Percentiles rank a stretch among this genome's conserved stretches.
Conservation (phyloP, 23 tunicate species). For the Diplosoma virens region DNA sequence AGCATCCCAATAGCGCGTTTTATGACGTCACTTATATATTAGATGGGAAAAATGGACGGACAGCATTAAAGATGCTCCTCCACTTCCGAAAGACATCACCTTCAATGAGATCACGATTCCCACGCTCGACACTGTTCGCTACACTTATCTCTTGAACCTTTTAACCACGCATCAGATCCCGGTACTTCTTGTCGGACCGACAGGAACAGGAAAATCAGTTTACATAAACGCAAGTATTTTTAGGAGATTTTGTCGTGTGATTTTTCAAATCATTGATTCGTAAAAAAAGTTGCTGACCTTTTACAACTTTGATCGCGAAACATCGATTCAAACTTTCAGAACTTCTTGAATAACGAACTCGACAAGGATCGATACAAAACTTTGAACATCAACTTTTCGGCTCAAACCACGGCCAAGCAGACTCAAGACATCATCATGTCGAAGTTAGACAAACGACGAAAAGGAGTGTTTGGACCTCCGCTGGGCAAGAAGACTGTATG, state of each 20-base stretch:
- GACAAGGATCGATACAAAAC: constrained; percentile 82
- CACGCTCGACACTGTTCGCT: constrained; percentile 87
- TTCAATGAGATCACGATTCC: constrained; percentile 85
- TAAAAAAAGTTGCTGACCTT: too few species aligned
- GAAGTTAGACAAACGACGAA: constrained; percentile 92
- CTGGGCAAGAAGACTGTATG: constrained; percentile 88
- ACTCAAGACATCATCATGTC: constrained; percentile 97
- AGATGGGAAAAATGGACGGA: constrained; percentile 99
- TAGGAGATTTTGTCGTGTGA: too few species aligned
- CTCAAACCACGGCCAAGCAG: constrained; percentile 96
- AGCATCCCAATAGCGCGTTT: too few species aligned
- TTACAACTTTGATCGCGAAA: too few species aligned
- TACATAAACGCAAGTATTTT: constrained; percentile 81
- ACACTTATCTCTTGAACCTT: constrained; percentile 61
- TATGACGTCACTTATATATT: too few species aligned
- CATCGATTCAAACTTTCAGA: too few species aligned
- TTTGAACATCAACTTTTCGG: constrained; percentile 93
- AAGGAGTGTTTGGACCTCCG: constrained; percentile 91
- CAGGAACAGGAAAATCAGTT: constrained; percentile 99
- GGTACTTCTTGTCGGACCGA: constrained; percentile 88
- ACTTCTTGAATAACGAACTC: constrained; percentile 56
- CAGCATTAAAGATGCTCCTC: constrained; percentile 63
- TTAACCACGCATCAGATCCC: constrained; percentile 85
- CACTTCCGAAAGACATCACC: constrained; percentile 54
- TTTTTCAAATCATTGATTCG: too few species aligned